Evolutionary conservation across 2,888 invertebrate genomes (phyloP).

Genomic region (Spilarctia lutea): DNA sequence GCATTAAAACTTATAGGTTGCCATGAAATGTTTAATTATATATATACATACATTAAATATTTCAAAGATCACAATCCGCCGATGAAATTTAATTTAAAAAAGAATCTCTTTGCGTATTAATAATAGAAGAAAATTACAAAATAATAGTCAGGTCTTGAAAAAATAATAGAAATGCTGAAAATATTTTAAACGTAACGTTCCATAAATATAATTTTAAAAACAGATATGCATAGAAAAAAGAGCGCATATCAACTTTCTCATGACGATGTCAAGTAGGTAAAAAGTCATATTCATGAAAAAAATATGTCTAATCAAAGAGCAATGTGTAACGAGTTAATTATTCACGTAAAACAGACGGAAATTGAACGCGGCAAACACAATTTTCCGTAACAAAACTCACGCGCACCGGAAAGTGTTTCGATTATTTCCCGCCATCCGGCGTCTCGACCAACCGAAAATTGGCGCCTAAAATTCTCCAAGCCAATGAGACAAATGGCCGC

Average conservation of each 20-base stretch:
- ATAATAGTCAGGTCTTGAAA: not conserved
- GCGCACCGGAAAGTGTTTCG: constrained; percentile 80
- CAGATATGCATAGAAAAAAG: not conserved
- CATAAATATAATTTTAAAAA: not conserved
- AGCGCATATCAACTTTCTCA: not conserved
- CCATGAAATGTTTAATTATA: no score
- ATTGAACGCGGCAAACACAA: constrained; percentile 76
- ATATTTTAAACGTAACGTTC: not conserved
- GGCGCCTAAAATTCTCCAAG: constrained; percentile 76
- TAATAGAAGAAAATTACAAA: not conserved
- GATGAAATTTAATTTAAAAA: not conserved
- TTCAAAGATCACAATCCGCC: not conserved
- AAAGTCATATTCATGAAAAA: constrained; percentile 20
- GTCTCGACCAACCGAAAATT: constrained; percentile 85
- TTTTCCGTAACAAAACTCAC: constrained; percentile 80
- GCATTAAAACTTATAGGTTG: no score
- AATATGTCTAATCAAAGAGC: constrained; percentile 31
- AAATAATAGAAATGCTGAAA: not conserved
- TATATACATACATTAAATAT: not conserved
- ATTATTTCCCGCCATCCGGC: constrained; percentile 84
- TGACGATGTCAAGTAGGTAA: not conserved
- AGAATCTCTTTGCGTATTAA: not conserved
- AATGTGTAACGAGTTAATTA: constrained; percentile 47
- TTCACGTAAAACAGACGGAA: constrained; percentile 61
- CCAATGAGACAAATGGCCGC: constrained; percentile 81